Evolutionary conservation across 2,888 invertebrate species (phyloP).

Genomic region (Oscheius sp.): DNA sequence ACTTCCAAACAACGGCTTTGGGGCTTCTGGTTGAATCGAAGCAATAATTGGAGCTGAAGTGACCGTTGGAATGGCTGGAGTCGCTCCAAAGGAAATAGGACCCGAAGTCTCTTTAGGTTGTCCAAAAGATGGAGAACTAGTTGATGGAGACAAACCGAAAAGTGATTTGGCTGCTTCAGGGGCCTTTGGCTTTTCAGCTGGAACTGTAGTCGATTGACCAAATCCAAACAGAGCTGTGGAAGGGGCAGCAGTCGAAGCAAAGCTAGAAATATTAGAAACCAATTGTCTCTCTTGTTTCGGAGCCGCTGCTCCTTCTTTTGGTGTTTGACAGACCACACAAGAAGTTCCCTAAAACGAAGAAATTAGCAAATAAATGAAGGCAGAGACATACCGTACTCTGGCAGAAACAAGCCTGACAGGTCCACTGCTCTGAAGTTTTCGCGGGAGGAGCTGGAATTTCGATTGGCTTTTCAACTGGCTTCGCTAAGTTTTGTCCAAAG

Average conservation of each 20-base stretch:
- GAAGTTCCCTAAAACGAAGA: neutral
- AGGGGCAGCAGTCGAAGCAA: neutral
- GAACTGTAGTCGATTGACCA: neutral
- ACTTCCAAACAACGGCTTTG: conserved; percentile 21
- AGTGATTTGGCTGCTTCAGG: neutral
- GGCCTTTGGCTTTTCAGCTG: neutral
- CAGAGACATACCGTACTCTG: neutral
- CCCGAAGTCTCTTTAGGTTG: neutral
- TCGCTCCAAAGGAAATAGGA: neutral
- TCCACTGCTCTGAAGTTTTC: neutral
- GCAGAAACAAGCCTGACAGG: neutral
- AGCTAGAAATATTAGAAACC: neutral
- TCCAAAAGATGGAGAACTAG: neutral
- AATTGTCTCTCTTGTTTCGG: neutral
- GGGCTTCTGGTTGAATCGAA: neutral
- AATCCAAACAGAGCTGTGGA: conserved; percentile 3
- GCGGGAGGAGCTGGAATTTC: neutral
- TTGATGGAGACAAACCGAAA: neutral
- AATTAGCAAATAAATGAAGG: neutral
- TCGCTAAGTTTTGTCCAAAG: neutral
- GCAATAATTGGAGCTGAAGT: neutral
- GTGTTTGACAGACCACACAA: neutral
- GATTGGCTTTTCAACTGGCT: neutral
- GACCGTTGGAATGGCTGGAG: neutral
- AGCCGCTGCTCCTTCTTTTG: neutral